Evolutionary conservation across 2,797 vertebrate genomes (phyloP), one percentile per base, ranked within the genome.

Genomic region (Hyperoplus immaculatus): DNA sequence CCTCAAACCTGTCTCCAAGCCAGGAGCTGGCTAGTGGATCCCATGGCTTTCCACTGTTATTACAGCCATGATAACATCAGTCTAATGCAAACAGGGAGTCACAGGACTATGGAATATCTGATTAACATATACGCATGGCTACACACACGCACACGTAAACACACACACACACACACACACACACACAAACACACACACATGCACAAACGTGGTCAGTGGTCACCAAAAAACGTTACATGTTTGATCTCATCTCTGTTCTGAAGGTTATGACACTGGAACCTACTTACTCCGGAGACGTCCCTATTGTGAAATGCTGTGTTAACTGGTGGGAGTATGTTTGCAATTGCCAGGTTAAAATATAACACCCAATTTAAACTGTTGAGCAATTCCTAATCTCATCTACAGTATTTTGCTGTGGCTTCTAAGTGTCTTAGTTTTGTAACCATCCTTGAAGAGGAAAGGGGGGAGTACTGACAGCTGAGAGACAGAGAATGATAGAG

Each of bases 11-110:
- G 57, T 42, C 7, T 39, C 39, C 8, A 14, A 29, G 81, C 80
- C 85, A 77, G 81, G 81, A 81, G 84, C 70, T 74, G 12, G 60
- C 69, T 14, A 38, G 73, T 70, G 71, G 75, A 74, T 84, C 81
- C 89, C 69, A 76, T 58, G 77, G 78, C 78, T 82, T 49, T 87
- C 78, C 78, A 62, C 74, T 89, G 86, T 91, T 92, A 84, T 90
- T 79, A 85, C 78, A 92, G 83, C 66, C 65, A 58, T 68, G 75
- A 87, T 89, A 91, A 92, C 86, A 90, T 90, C 86, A 59, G 84
- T 69, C 81, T 83, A 88, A 78, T 74, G 71, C 78, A 89, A 90
- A 92, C 91, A 83, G 46, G 57, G 71, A 75, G 29, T 75, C 74
- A 78, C 45, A 5, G 67, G 71, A 72, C 72, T 85, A 87, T 75